Conservation (phyloP, 2,113 vertebrate genomes). For the Odocoileus virginianus region DNA sequence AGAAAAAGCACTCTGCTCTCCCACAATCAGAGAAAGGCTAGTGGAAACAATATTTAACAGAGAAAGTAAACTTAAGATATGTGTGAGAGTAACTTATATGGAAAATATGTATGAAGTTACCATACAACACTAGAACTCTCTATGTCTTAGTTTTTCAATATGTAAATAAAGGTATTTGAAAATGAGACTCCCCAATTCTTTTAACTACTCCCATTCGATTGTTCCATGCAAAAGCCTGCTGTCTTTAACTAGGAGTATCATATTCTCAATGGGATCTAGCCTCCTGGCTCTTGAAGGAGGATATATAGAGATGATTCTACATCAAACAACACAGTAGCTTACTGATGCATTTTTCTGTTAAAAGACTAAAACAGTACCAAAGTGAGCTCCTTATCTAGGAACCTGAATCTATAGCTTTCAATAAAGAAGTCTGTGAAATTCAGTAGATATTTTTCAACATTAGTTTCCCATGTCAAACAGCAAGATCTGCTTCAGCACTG, state of each 20-base stretch:
- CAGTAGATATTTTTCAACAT: background rate
- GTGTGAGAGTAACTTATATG: background rate
- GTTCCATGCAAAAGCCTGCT: background rate
- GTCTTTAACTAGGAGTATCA: background rate
- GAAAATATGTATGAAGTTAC: background rate
- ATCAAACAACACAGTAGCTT: background rate
- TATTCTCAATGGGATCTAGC: background rate
- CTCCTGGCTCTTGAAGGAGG: background rate
- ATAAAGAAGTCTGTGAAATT: conserved; percentile 21
- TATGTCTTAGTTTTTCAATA: background rate
- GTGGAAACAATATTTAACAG: background rate
- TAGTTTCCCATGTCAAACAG: conserved; percentile 14
- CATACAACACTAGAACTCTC: background rate
- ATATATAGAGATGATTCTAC: background rate
- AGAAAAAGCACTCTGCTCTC: background rate
- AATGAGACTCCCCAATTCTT: background rate
- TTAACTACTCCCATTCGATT: background rate
- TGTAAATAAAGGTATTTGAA: background rate
- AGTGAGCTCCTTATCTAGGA: background rate
- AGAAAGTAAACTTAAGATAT: background rate
- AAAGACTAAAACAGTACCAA: background rate
- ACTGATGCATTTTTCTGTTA: background rate
- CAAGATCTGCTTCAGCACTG: background rate
- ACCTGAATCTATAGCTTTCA: background rate
- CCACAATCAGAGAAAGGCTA: background rate